Base-by-base conservation (phyloP, 1,140 invertebrate genomes). In the Ruditapes philippinarum region DNA sequence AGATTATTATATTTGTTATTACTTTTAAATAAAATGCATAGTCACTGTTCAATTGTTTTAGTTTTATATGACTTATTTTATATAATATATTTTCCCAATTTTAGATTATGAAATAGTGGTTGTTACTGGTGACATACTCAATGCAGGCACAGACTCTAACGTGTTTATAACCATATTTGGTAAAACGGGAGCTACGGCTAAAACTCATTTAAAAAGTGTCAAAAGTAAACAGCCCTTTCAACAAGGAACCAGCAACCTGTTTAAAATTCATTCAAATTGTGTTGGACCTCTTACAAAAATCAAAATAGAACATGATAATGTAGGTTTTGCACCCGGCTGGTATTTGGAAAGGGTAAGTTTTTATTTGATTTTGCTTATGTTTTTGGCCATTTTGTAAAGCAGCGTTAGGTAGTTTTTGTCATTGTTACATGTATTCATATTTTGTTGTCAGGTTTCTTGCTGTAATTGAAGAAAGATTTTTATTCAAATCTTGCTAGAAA, bases 251-350 rank as follows among this genome's bases (percentile, higher is more conserved):
- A 96, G 93, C 80, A 94, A 94, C 74, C 90, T 93, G 0, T 96
- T 96, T 76, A 92, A 89, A 54, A 68, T 96, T 14, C 93, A 94
- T 57, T 87, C 94, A 17, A 94, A 93, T 49, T 95, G 95, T 93
- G 95, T 96, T 49, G 96, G 95, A 38, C 94, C 94, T 17, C 92
- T 96, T 91, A 94, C 83, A 11, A 96, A 96, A 91, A 89, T 96
- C 1, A 89, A 93, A 62, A 93, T 96, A 31, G 95, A 96, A 70
- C 96, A 96, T 90, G 96, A 96, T 90, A 96, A 96, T 76, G 95
- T 93, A n/a, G 96, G 96, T 31, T 74, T 94, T 22, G 93, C 85
- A 1, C 89, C 96, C n/a, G 95, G 95, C 17, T 96, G 96, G 95
- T 96, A 92, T 88, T 74, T 96, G n/a, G 95, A 96, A 74, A 94